A percentile compares a stretch with the other conserved stretches of the same genome.
Evolutionary conservation across 2,888 invertebrate genomes (phyloP).

Genomic region (Lasioglossum pauxillum): DNA sequence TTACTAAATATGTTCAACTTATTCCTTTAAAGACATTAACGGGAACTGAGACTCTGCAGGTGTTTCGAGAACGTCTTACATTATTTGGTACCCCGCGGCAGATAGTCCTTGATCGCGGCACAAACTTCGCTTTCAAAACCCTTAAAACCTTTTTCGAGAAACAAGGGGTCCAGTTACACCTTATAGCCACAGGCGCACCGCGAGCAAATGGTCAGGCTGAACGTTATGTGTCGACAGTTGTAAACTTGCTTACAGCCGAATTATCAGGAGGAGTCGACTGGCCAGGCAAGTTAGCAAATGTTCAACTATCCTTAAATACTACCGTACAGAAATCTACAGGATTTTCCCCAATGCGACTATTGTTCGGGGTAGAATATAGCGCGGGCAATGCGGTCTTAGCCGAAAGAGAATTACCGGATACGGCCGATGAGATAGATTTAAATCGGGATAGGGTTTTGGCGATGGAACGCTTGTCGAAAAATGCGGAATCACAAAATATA

Average conservation of each 20-base stretch:
- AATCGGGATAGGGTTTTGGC: neutral
- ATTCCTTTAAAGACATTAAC: no score
- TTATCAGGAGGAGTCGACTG: conserved; percentile 8
- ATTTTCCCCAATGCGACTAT: neutral
- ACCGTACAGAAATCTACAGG: neutral
- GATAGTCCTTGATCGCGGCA: conserved; percentile 15
- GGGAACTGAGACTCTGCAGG: no score
- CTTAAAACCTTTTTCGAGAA: conserved; percentile 51
- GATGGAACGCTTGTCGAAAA: neutral
- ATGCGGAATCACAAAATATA: neutral
- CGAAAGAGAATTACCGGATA: neutral
- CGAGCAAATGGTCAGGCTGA: conserved; percentile 8
- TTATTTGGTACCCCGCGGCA: no score
- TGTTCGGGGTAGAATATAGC: neutral
- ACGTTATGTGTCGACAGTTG: neutral
- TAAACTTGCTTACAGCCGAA: neutral
- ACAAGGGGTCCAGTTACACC: neutral
- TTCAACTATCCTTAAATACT: neutral
- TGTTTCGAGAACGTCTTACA: no score
- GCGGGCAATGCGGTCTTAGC: neutral
- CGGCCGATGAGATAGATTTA: neutral
- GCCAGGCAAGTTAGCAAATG: conserved; percentile 21
- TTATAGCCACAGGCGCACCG: neutral
- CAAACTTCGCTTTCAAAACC: conserved; percentile 24
- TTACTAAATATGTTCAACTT: no score